These are phyloP conservation scores for Gadus chalcogrammus DNA, from an alignment of 2,113 vertebrate genomes.

Conservation along the genomic window DNA sequence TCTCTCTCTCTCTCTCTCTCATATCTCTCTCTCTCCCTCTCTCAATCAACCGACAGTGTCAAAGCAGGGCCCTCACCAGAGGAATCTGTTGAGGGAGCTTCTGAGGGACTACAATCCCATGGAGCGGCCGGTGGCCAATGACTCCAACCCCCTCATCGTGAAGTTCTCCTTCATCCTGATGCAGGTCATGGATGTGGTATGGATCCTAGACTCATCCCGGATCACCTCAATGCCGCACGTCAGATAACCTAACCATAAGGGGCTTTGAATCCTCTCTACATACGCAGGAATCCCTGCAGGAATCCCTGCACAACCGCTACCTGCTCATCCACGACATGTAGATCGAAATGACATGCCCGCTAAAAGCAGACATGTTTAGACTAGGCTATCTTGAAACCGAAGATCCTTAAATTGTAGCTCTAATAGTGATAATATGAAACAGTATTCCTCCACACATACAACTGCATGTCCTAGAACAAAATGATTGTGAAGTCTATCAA, in stretches of 20 bases:
- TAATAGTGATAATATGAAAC: too few species aligned
- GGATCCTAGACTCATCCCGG: conserved; percentile 6
- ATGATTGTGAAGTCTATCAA: background rate
- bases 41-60: conserved; percentile 55
- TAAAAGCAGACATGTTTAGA: too few species aligned
- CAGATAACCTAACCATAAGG: too few species aligned
- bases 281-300: too few species aligned
- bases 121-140: conserved; percentile 79
- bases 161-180: conserved; percentile 75
- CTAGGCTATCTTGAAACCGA: too few species aligned
- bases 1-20: background rate
- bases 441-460: background rate
- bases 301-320: too few species aligned
- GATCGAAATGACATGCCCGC: too few species aligned
- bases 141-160: conserved; percentile 74
- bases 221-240: background rate
- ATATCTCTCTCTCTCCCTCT: background rate
- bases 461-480: background rate
- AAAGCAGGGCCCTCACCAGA: conserved; percentile 75
- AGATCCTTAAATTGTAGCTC: too few species aligned
- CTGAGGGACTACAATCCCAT: conserved; percentile 78
- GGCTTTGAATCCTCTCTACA: too few species aligned
- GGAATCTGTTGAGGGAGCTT: conserved; percentile 74
- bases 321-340: too few species aligned
- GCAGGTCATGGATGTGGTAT: conserved; percentile 82